phyloP scores from a whole-genome alignment of 1,140 invertebrate genomes.

The Microplitis demolitor region DNA sequence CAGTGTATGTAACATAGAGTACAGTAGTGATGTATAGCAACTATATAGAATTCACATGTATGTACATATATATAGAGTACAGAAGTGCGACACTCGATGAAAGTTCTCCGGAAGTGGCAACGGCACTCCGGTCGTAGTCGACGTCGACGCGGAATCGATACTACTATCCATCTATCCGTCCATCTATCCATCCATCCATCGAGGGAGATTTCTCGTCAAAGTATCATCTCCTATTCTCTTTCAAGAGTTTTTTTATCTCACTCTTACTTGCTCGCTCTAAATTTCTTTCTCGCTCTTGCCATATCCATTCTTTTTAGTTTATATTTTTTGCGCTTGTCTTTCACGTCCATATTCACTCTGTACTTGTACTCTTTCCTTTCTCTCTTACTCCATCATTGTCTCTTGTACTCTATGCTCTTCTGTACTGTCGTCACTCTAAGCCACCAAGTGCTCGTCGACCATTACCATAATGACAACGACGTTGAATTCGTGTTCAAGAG shows the following conservation, averaged over 20 bases:
- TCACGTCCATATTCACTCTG: constrained; percentile 25
- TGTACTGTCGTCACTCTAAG: background rate
- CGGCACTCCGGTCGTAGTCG: constrained; percentile 8
- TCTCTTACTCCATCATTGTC: constrained; percentile 4
- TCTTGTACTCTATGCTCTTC: background rate
- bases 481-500: constrained; percentile 26
- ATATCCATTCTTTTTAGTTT: constrained; percentile 7
- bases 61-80: background rate
- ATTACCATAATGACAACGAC: constrained; percentile 30
- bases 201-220: constrained; percentile 29
- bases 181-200: constrained; percentile 28
- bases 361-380: background rate
- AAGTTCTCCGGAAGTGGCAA: constrained; percentile 21
- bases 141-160: constrained; percentile 27
- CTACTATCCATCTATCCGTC: background rate
- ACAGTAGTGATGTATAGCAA: background rate
- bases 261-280: background rate
- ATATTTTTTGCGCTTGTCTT: constrained; percentile 34
- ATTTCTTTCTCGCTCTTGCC: background rate
- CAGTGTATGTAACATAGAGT: background rate
- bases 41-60: background rate
- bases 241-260: constrained; percentile 24
- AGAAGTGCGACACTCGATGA: constrained; percentile 2
- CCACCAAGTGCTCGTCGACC: constrained; percentile 18
- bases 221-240: constrained; percentile 34